Conservation (phyloP, 2,113 vertebrate genomes). For the Strix uralensis region DNA sequence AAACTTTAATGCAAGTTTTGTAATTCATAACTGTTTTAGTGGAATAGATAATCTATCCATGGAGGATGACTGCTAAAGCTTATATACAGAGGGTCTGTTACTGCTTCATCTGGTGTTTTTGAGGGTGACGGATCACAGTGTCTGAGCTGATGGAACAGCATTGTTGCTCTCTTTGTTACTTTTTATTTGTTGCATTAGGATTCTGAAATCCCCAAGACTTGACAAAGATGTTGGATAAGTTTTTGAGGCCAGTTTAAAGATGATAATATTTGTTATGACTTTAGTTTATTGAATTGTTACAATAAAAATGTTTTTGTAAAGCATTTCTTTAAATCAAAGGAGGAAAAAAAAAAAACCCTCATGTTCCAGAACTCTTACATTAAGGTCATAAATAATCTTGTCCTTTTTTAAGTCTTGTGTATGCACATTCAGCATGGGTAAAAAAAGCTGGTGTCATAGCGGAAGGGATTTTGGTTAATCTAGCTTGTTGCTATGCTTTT, state of each 20-base stretch:
- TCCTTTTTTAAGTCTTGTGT: neutral
- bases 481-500: neutral
- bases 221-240: neutral
- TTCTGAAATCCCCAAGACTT: neutral
- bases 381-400: neutral
- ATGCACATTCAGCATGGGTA: neutral
- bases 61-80: neutral
- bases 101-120: neutral
- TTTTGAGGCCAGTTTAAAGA: neutral
- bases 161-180: neutral
- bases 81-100: neutral
- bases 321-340: neutral
- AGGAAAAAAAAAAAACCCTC: neutral
- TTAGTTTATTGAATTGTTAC: neutral
- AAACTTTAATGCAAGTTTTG: neutral
- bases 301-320: neutral
- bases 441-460: neutral
- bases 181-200: neutral
- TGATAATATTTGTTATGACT: neutral
- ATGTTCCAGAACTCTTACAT: neutral
- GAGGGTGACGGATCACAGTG: rapidly evolving
- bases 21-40: neutral
- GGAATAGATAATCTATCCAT: neutral
- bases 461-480: neutral
- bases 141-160: rapidly evolving